These are phyloP conservation scores for Phocides pigmalion DNA, from an alignment of 1,140 invertebrate species.

Conservation along the genomic window DNA sequence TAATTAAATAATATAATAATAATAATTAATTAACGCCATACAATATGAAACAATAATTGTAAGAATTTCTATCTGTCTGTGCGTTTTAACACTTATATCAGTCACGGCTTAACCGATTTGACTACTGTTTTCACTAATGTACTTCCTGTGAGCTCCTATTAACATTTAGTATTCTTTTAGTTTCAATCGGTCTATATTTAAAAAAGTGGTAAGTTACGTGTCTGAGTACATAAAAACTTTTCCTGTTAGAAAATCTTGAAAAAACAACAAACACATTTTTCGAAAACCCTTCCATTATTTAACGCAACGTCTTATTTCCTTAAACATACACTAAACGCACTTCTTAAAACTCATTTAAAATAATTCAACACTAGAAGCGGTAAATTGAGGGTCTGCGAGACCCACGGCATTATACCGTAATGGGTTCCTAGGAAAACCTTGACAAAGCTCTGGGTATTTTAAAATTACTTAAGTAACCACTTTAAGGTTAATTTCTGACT, in stretches of 20 bases:
- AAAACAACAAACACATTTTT: conserved; percentile 22
- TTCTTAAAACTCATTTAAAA: conserved; percentile 30
- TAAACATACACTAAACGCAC: conserved; percentile 7
- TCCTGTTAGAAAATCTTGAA: too few species aligned
- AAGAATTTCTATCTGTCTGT: too few species aligned
- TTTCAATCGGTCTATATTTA: too few species aligned
- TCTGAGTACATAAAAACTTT: conserved; percentile 13
- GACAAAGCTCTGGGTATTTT: conserved; percentile 34
- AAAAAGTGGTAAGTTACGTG: too few species aligned
- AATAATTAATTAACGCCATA: too few species aligned
- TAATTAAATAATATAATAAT: too few species aligned
- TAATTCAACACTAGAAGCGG: conserved; percentile 22
- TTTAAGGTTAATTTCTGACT: not conserved
- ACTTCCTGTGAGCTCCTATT: too few species aligned
- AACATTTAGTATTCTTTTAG: too few species aligned
- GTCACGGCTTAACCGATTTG: too few species aligned
- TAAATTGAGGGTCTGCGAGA: conserved; percentile 15
- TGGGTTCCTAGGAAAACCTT: conserved; percentile 36
- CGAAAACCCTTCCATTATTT: not conserved
- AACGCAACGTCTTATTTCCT: not conserved
- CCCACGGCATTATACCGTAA: conserved; percentile 29
- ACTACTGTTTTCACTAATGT: too few species aligned
- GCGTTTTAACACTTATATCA: too few species aligned
- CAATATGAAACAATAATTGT: too few species aligned
- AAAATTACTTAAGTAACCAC: conserved; percentile 10